Evolutionary conservation across 2,113 vertebrate species (phyloP), one percentile per base, ranked within the genome.

Genomic region (Cardinalis cardinalis): DNA sequence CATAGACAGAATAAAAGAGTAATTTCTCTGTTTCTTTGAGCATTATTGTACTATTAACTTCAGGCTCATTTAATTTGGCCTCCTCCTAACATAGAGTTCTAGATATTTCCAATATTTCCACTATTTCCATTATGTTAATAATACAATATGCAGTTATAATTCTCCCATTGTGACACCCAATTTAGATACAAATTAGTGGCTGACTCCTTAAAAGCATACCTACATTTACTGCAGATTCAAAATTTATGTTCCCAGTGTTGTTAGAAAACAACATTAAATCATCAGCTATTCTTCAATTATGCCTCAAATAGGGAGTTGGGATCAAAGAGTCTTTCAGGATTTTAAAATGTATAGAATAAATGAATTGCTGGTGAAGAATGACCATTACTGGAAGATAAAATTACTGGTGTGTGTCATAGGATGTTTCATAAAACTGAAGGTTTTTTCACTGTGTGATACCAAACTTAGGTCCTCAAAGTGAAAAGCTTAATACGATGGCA

Each of bases 301-400:
- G 3, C 9, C 32, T 36, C 46, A 46, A 61, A 70, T 5, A 61
- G 5, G 5, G 16, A 44, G 0, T 10, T 20, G 5, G 1, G 6
- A 52, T 17, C 1, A 0, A 66, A 56, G 41, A 72, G 2, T 51
- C 48, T 24, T 90, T 26, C 12, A 56, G 18, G 12, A 77, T 80
- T 66, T 80, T 43, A 36, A 90, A 64, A 38, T 43, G 5, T 0
- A 23, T 23, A 38, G 4, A 90, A 85, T 43, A 80, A 61, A 18
- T 31, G 0, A 43, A 41, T 34, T 74, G n/a, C 41, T 77, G 3
- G 25, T 81, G 29, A 86, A 68, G 15, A 48, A 71, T 56, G 19
- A 43, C 4, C 4, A 32, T 32, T 56, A n/a, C 3, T 40, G 18
- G 44, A 74, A 90, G 87, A 79, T 13, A 48, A 84, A 58, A 4